phyloP scores from a whole-genome alignment of 2,888 invertebrate genomes.

The Ferdinandea cuprea region DNA sequence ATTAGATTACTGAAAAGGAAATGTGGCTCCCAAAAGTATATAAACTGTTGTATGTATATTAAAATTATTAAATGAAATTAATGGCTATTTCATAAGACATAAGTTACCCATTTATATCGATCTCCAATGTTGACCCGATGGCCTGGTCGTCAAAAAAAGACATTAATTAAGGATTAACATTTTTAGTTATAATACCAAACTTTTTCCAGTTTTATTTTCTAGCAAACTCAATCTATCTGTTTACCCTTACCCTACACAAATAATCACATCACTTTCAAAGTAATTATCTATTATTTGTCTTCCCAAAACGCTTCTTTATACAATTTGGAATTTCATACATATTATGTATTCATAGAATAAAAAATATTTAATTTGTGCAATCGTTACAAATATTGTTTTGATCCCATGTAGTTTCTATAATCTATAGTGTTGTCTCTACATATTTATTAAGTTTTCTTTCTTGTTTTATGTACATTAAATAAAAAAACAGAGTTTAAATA shows the following conservation, averaged over 20 bases:
- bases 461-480: constrained; percentile 41
- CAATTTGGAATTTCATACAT: neutral
- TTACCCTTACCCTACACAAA: neutral
- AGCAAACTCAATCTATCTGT: too few relatives aligned
- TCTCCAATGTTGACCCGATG: too few relatives aligned
- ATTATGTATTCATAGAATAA: neutral
- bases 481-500: neutral
- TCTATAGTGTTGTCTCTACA: constrained; percentile 5
- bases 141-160: too few relatives aligned
- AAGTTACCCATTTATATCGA: too few relatives aligned
- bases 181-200: too few relatives aligned
- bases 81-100: too few relatives aligned
- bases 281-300: constrained; percentile 27
- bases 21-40: too few relatives aligned
- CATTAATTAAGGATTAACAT: too few relatives aligned
- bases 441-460: constrained; percentile 46
- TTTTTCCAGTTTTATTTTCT: too few relatives aligned
- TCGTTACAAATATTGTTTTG: constrained; percentile 27
- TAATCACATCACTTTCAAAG: constrained; percentile 5
- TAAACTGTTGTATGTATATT: too few relatives aligned
- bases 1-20: too few relatives aligned
- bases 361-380: constrained; percentile 34
- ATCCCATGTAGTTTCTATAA: constrained; percentile 16
- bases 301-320: constrained; percentile 19
- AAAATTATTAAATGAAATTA: too few relatives aligned